Conservation (phyloP, 1,140 invertebrate genomes). For the Eumaeus atala region DNA sequence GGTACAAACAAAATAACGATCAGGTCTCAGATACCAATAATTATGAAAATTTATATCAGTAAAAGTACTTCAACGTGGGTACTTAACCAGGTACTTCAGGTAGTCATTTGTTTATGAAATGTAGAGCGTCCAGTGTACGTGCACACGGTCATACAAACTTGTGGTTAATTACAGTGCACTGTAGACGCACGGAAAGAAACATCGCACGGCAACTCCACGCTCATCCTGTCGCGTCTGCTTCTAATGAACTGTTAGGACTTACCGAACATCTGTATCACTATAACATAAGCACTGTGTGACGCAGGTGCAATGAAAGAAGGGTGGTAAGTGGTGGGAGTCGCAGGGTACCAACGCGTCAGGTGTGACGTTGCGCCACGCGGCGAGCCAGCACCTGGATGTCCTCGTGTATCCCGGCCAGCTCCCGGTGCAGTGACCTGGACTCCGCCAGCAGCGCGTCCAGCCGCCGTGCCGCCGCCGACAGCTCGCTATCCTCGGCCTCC, state of each 20-base stretch:
- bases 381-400: conserved; percentile 71
- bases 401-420: conserved; percentile 64
- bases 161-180: too few species aligned
- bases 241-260: neutral
- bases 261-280: neutral
- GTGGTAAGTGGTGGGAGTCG: conserved; percentile 30
- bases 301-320: conserved; percentile 1
- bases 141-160: too few species aligned
- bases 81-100: too few species aligned
- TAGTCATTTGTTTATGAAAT: too few species aligned
- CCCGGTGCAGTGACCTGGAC: conserved; percentile 58
- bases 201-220: too few species aligned
- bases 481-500: conserved; percentile 38
- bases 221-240: neutral
- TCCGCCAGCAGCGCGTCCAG: conserved; percentile 64
- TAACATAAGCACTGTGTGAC: neutral
- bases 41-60: too few species aligned
- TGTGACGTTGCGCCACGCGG: conserved; percentile 52
- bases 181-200: too few species aligned
- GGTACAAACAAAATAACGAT: too few species aligned
- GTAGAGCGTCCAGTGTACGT: too few species aligned
- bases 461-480: conserved; percentile 51
- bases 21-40: too few species aligned
- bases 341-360: conserved; percentile 62
- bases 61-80: too few species aligned